Conservation (phyloP, 2,113 vertebrate species). For the Colaptes auratus region DNA sequence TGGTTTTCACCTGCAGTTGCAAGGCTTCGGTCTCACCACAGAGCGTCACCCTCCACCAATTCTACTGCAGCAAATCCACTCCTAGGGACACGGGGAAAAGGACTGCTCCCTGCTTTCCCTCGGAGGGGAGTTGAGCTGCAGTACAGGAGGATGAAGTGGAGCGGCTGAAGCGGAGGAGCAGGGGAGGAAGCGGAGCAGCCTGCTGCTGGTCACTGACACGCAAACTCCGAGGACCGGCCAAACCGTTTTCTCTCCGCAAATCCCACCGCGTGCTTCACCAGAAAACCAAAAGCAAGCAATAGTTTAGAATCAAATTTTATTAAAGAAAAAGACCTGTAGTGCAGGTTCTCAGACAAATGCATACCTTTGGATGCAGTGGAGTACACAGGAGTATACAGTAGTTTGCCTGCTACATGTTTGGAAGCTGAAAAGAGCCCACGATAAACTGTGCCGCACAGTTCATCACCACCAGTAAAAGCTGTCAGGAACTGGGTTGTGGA, state of each 20-base stretch:
- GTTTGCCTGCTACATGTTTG: constrained; percentile 67
- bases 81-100: neutral
- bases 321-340: constrained; percentile 68
- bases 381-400: constrained; percentile 74
- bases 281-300: neutral
- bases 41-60: constrained; percentile 31
- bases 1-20: neutral
- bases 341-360: constrained; percentile 73
- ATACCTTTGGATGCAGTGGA: constrained; percentile 75
- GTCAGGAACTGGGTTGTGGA: constrained; percentile 43
- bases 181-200: neutral
- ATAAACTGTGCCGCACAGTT: constrained; percentile 72
- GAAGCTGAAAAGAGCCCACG: constrained; percentile 34
- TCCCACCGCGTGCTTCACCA: neutral
- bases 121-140: neutral
- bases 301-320: constrained; percentile 68
- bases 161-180: neutral
- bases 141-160: neutral
- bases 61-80: neutral
- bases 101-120: neutral
- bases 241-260: neutral
- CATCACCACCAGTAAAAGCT: constrained; percentile 63
- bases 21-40: neutral
- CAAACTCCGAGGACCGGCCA: neutral
- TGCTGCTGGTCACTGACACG: neutral